Conservation (phyloP, 2,797 vertebrate genomes). For the Smutsia temminckii region DNA sequence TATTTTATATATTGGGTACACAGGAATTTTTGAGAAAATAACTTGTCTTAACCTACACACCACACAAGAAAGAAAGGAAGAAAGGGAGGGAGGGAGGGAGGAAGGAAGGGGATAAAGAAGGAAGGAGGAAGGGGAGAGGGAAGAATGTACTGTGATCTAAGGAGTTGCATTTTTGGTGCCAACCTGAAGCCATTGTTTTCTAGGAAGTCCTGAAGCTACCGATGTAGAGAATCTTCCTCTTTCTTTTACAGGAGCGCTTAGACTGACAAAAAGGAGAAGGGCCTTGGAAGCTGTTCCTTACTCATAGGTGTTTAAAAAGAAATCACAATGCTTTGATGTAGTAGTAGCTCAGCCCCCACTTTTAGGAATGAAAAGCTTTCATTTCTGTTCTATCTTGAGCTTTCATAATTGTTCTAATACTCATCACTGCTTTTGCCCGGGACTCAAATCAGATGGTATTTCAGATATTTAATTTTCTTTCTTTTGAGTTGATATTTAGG, state of each 20-base stretch:
- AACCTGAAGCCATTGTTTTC: not conserved
- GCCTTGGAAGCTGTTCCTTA: not conserved
- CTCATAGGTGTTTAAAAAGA: not conserved
- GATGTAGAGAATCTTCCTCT: not conserved
- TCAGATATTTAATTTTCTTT: not conserved
- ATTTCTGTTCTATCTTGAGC: not conserved
- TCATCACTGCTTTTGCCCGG: not conserved
- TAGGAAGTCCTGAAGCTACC: not conserved
- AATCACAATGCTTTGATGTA: not conserved
- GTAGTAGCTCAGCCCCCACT: not conserved
- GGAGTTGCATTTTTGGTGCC: not conserved
- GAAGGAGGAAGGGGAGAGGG: no score
- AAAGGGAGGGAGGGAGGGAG: not conserved
- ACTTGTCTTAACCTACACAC: not conserved
- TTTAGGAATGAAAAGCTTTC: not conserved
- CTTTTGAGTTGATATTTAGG: not conserved
- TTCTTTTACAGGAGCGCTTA: not conserved
- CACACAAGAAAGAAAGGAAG: not conserved
- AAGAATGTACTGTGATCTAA: not conserved
- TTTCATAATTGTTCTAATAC: not conserved
- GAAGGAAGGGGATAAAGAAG: no score
- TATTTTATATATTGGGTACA: not conserved
- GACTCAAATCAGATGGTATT: not conserved
- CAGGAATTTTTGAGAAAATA: not conserved
- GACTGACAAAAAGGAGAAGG: not conserved